A percentile compares a stretch with the other conserved stretches of the same genome.
These are phyloP conservation scores for Carlito syrichta DNA, from an alignment of 2,113 vertebrate species.

Conservation along the genomic window DNA sequence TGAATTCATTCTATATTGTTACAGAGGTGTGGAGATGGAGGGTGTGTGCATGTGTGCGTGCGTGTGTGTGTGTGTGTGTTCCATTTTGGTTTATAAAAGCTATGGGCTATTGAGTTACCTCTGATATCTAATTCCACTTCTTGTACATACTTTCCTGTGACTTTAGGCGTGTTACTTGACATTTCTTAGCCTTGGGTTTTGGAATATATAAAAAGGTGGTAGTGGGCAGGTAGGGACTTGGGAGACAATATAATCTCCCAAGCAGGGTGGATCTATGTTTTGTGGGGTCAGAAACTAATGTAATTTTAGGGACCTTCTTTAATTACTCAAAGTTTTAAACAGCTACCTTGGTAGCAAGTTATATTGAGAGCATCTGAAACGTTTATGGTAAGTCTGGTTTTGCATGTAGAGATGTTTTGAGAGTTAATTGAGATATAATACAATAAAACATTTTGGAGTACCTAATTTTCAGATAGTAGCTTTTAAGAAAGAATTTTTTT, in stretches of 20 bases:
- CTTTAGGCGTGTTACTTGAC: background rate
- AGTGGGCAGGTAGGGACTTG: background rate
- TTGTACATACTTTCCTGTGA: background rate
- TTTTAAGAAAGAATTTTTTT: background rate
- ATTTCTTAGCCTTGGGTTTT: background rate
- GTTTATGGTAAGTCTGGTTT: background rate
- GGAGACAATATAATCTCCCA: background rate
- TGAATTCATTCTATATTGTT: background rate
- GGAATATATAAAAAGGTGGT: background rate
- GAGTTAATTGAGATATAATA: background rate
- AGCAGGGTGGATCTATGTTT: background rate
- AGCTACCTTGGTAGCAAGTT: too few relatives aligned
- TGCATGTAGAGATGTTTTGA: background rate
- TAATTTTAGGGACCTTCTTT: background rate
- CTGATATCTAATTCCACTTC: background rate
- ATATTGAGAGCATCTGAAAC: background rate
- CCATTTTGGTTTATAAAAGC: background rate
- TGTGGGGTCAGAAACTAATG: background rate
- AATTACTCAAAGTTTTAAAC: too few relatives aligned
- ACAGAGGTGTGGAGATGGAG: too few relatives aligned
- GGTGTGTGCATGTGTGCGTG: background rate
- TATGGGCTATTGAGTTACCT: background rate
- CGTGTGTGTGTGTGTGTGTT: background rate
- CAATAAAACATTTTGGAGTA: background rate
- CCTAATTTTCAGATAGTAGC: background rate